These are phyloP conservation scores for Tribolium freemani DNA, from an alignment of 2,888 invertebrate species.

Conservation along the genomic window DNA sequence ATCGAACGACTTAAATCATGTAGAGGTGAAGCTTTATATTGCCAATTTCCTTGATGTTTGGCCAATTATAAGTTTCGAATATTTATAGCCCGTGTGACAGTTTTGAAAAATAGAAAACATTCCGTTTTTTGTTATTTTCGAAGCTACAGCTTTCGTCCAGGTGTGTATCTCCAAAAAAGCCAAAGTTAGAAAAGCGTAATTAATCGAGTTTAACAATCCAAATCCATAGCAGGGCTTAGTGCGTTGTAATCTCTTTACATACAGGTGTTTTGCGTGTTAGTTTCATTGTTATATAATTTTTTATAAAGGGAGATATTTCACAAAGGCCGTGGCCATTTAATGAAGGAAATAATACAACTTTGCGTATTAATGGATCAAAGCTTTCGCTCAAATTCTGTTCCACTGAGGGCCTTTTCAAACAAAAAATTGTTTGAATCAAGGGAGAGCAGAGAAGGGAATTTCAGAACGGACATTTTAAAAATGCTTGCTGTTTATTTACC, in stretches of 20 bases:
- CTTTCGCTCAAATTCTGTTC: not conserved
- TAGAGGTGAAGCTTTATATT: constrained; percentile 15
- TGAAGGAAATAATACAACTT: not conserved
- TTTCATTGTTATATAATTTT: not conserved
- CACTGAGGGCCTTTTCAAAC: not conserved
- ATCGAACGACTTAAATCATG: constrained; percentile 9
- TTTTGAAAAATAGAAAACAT: not conserved
- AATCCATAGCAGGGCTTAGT: not conserved
- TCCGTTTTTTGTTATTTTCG: not conserved
- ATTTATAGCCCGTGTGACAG: not conserved
- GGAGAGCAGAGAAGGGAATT: too few relatives aligned
- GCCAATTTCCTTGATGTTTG: constrained; percentile 37
- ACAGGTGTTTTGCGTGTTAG: not conserved
- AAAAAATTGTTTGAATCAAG: not conserved
- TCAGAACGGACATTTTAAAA: too few relatives aligned
- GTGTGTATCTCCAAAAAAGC: too few relatives aligned
- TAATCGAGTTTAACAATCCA: constrained; percentile 9
- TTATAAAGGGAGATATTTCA: not conserved
- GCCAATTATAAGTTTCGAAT: constrained; percentile 33
- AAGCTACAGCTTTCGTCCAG: constrained; percentile 1
- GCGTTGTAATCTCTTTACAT: not conserved
- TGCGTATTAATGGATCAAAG: not conserved
- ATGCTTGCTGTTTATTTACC: too few relatives aligned
- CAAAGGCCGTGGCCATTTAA: not conserved
- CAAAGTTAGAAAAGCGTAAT: not conserved